phyloP scores from a whole-genome alignment of 2,888 invertebrate species.

The Aporophyla lueneburgensis region DNA sequence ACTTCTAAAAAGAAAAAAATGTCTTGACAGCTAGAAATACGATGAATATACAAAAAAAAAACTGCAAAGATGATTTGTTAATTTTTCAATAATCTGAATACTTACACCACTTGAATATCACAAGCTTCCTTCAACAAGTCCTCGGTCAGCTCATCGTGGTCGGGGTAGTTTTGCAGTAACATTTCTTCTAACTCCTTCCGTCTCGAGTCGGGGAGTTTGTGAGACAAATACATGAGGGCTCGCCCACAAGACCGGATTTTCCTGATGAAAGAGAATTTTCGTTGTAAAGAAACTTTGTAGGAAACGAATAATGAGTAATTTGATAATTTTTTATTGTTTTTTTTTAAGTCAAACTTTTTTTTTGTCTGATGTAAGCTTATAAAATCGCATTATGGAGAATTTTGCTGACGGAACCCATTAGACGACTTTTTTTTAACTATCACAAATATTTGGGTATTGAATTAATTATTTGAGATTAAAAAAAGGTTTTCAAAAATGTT shows the following conservation, averaged over 20 bases:
- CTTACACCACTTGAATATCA: slow-evolving; percentile 85
- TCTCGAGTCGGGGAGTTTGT: slow-evolving; percentile 89
- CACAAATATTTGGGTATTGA: not conserved
- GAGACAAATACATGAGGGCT: slow-evolving; percentile 85
- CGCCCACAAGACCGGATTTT: slow-evolving; percentile 91
- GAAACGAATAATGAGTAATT: not conserved
- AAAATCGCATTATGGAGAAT: not conserved
- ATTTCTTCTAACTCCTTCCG: slow-evolving; percentile 84
- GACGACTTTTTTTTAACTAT: not conserved
- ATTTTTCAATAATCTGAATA: too few relatives aligned
- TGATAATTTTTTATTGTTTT: not conserved
- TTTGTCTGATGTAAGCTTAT: not conserved
- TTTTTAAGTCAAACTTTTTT: not conserved
- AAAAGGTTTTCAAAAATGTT: too few relatives aligned
- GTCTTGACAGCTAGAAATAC: too few relatives aligned
- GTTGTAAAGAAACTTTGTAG: too few relatives aligned
- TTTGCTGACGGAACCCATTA: not conserved
- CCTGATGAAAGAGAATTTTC: slow-evolving; percentile 70
- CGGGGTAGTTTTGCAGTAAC: slow-evolving; percentile 89
- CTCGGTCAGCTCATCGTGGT: slow-evolving; percentile 81
- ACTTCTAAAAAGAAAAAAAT: too few relatives aligned
- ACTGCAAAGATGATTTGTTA: not conserved
- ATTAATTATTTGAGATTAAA: too few relatives aligned
- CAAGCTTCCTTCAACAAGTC: slow-evolving; percentile 89
- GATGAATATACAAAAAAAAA: not conserved